Evolutionary conservation across 2,113 vertebrate species (phyloP), one percentile per base, ranked within the genome.

Genomic region (Piaya cayana): DNA sequence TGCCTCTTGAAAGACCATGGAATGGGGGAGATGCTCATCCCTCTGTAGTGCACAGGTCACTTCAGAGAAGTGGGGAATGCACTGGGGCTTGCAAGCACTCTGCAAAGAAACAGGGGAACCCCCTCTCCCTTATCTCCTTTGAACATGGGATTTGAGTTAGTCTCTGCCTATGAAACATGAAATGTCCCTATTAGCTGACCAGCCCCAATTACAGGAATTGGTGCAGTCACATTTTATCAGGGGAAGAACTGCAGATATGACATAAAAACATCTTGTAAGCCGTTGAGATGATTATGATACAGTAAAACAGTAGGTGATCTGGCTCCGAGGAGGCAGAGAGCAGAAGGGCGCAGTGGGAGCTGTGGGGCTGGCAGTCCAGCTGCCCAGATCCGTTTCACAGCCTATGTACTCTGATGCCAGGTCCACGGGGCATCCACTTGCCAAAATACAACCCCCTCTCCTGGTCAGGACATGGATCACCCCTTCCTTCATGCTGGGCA

Each of bases 201-300:
- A 58, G 81, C n/a, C 67, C 59, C 8, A 60, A 14, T 8, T 43
- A 58, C 29, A 50, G 52, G 10, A 71, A 77, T 85, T 89, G 90
- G 69, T 93, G 81, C 94, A 97, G 91, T 92, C 68, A 43, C 71
- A 64, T 70, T 88, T 96, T 89, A 76, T 43, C 71, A 72, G 43
- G 43, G 68, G 58, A 21, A 86, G 49, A 95, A 67, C 34, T 37
- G 52, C 47, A 90, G 88, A 90, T 76, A 55, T 84, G 56, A 58
- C 83, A 93, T 19, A 75, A 94, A 79, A 78, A 30, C 27, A 27
- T 34, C 16, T 29, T 45, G 60, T 29, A 37, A 78, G 43, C 11
- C 52, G 12, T 1, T 8, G 60, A 13, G 21, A 42, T 71, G 52
- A 34, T 39, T 45, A 29, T 13, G 72, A 42, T 27, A 15, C 43